phyloP scores from a whole-genome alignment of 2,797 vertebrate genomes.

The Morus bassanus region DNA sequence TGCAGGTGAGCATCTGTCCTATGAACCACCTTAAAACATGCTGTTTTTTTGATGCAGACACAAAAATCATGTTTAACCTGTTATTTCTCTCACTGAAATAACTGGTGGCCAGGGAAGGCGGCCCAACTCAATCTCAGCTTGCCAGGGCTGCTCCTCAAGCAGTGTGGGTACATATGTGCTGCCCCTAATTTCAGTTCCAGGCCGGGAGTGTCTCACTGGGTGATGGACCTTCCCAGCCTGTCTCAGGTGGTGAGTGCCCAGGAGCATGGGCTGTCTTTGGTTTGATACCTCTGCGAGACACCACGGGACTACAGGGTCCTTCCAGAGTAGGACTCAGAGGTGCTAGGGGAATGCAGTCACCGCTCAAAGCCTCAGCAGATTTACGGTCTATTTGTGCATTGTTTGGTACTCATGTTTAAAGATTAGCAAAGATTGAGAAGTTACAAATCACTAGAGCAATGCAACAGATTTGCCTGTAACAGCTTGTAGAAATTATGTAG shows the following conservation, averaged over 20 bases:
- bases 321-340: background rate
- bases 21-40: background rate
- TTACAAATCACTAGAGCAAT: background rate
- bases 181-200: background rate
- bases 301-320: background rate
- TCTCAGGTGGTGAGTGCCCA: background rate
- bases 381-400: background rate
- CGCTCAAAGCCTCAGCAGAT: background rate
- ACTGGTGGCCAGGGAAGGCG: background rate
- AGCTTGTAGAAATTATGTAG: background rate
- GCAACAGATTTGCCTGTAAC: background rate
- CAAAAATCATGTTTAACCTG: background rate
- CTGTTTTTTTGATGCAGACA: background rate
- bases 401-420: background rate
- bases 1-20: background rate
- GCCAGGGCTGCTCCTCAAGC: background rate
- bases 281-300: fast-evolving
- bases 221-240: background rate
- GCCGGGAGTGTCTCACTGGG: background rate
- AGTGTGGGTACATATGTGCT: background rate
- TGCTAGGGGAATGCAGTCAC: background rate
- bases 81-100: background rate
- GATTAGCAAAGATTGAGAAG: background rate
- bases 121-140: background rate
- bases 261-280: background rate